Evolutionary conservation across 2,888 invertebrate genomes (phyloP).

Genomic region (Andrena fulva): DNA sequence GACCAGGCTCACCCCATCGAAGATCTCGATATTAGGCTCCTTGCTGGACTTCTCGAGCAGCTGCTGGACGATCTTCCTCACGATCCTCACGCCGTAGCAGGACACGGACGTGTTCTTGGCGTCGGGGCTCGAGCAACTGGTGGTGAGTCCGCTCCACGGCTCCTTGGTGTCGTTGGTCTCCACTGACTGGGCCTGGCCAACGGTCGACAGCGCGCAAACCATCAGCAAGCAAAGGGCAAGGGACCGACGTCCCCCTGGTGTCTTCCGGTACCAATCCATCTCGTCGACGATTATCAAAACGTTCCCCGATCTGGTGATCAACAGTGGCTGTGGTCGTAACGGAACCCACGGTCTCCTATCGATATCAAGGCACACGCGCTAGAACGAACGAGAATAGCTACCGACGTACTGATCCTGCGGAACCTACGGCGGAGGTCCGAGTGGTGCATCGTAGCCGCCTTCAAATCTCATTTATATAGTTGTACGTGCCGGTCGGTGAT

Average conservation of each 20-base stretch:
- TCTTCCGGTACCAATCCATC: constrained; percentile 50
- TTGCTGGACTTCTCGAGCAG: constrained; percentile 85
- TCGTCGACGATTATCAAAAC: background rate
- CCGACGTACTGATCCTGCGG: constrained; percentile 60
- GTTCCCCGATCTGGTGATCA: too few relatives aligned
- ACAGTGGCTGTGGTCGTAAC: background rate
- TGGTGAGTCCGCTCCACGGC: constrained; percentile 73
- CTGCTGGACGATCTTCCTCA: constrained; percentile 86
- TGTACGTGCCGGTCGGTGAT: constrained; percentile 72
- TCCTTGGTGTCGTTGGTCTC: constrained; percentile 53
- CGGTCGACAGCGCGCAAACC: constrained; percentile 43
- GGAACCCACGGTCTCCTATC: background rate
- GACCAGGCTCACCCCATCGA: constrained; percentile 89
- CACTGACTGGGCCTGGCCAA: constrained; percentile 1
- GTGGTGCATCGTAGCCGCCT: constrained; percentile 64
- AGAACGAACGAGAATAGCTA: background rate
- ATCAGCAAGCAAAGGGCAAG: constrained; percentile 32
- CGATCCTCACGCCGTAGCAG: constrained; percentile 86
- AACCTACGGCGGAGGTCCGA: constrained; percentile 77
- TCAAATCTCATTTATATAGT: constrained; percentile 77
- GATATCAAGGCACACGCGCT: background rate
- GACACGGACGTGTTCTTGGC: constrained; percentile 83
- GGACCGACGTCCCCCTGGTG: constrained; percentile 26
- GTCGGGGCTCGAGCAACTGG: constrained; percentile 69
- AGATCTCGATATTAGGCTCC: constrained; percentile 86